Conservation (phyloP, 2,113 vertebrate species). For the Xenus cinereus region DNA sequence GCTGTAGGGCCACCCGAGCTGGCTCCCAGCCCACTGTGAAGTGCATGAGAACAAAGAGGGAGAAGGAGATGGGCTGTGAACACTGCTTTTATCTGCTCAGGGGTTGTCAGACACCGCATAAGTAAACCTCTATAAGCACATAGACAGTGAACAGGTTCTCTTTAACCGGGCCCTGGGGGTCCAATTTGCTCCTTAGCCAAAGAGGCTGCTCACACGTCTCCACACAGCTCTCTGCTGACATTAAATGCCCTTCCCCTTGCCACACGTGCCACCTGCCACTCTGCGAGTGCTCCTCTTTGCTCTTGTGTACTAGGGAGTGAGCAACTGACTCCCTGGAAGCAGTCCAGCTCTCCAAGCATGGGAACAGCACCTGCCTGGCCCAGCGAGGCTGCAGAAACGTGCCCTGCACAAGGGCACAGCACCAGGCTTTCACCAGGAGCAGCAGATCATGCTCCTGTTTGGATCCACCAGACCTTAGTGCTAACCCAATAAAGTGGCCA, state of each 20-base stretch:
- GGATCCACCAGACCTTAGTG: not conserved
- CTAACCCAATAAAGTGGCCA: not conserved
- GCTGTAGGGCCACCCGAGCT: not conserved
- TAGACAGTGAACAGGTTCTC: not conserved
- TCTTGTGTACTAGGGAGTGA: not conserved
- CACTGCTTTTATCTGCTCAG: conserved; percentile 12
- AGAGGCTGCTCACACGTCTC: not conserved
- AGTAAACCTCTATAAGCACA: not conserved
- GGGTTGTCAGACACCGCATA: not conserved
- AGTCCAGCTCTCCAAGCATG: conserved; percentile 8
- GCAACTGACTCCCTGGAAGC: conserved; percentile 32
- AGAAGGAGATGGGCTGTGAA: not conserved
- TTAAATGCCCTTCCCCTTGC: conserved; percentile 1
- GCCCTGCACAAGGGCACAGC: not conserved
- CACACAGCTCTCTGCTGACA: not conserved
- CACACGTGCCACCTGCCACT: not conserved
- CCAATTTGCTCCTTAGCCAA: not conserved
- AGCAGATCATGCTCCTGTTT: not conserved
- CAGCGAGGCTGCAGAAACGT: not conserved
- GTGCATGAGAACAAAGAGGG: not conserved
- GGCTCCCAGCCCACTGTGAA: not conserved
- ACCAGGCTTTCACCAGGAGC: not conserved
- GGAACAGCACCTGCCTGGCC: conserved; percentile 3
- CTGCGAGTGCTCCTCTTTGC: not conserved
- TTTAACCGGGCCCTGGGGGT: not conserved